These are phyloP conservation scores for Artemia sp. DNA, from an alignment of 2,888 invertebrate genomes.

Conservation along the genomic window DNA sequence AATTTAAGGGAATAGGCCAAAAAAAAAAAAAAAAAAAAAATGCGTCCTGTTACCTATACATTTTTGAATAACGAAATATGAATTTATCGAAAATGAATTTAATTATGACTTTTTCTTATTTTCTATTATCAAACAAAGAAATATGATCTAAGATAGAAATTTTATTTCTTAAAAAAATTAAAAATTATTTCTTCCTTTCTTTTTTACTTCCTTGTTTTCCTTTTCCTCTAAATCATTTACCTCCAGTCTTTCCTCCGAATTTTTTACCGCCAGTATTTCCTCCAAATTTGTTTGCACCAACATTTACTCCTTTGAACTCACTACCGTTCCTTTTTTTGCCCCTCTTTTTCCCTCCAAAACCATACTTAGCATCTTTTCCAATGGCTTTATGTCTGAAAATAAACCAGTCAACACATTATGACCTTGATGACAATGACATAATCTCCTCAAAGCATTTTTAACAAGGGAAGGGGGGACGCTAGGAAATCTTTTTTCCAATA, in stretches of 20 bases:
- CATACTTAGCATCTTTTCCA: constrained; percentile 65
- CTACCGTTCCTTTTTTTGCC: constrained; percentile 55
- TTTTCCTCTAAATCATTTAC: background rate
- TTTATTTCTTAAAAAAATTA: background rate
- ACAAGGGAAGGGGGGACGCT: too few relatives aligned
- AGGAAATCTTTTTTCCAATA: too few relatives aligned
- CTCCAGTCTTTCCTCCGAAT: background rate
- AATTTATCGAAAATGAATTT: too few relatives aligned
- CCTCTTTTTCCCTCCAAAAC: constrained; percentile 88
- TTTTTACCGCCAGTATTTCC: background rate
- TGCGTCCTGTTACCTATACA: too few relatives aligned
- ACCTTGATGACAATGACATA: too few relatives aligned
- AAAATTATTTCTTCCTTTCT: background rate
- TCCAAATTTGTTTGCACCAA: background rate
- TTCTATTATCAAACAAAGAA: too few relatives aligned
- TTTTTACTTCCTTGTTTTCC: background rate
- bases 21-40: too few relatives aligned
- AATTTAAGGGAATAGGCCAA: too few relatives aligned
- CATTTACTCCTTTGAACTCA: background rate
- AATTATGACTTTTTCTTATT: too few relatives aligned
- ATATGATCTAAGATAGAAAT: background rate
- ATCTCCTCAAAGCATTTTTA: background rate
- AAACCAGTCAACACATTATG: background rate
- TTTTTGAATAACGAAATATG: too few relatives aligned
- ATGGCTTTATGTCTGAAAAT: background rate